Conservation (phyloP, 2,888 invertebrate species). For the Tribolium freemani region DNA sequence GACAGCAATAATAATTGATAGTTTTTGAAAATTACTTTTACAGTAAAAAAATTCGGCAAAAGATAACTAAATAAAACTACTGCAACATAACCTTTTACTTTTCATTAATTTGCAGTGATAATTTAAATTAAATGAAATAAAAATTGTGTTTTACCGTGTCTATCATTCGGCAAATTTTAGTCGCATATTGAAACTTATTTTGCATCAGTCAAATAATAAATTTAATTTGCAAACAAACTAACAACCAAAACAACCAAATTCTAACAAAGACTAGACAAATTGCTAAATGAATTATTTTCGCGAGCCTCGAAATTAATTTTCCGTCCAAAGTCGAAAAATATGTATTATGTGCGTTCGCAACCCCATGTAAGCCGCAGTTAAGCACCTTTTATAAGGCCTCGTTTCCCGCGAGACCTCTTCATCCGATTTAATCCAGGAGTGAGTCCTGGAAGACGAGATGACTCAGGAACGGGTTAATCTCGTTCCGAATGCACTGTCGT, state of each 20-base stretch:
- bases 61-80: no score
- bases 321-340: neutral
- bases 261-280: neutral
- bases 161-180: no score
- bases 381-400: conserved; percentile 1
- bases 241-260: neutral
- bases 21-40: no score
- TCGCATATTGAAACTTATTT: no score
- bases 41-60: no score
- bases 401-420: neutral
- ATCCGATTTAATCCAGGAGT: conserved; percentile 3
- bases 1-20: no score
- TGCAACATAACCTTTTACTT: no score
- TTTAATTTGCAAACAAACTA: no score
- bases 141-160: no score
- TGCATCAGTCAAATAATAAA: no score
- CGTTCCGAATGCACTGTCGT: neutral
- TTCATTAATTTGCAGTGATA: no score
- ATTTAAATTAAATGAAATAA: no score
- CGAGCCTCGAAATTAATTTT: neutral
- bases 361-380: neutral
- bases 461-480: conserved; percentile 27
- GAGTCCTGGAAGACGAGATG: conserved; percentile 1
- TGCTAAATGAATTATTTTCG: neutral
- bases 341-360: neutral